Evolutionary conservation across 2,113 vertebrate species (phyloP).

Genomic region (Opisthocomus hoazin): DNA sequence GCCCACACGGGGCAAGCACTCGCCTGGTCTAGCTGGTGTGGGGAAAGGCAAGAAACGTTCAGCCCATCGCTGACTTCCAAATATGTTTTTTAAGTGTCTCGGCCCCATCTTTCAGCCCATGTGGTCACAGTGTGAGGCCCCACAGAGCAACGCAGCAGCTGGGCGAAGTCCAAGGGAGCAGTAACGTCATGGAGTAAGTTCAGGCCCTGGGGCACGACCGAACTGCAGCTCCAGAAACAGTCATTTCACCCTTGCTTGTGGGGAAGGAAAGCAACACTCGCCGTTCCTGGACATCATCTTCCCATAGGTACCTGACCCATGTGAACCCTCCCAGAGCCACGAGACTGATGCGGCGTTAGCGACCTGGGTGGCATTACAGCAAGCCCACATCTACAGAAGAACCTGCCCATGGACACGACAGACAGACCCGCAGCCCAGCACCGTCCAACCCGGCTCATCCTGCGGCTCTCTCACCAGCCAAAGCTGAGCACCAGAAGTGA

Average conservation of each 20-base stretch:
- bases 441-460: not conserved
- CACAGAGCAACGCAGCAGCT: no score
- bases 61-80: no score
- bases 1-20: no score
- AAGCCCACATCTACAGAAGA: not conserved
- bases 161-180: no score
- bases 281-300: not conserved
- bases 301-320: not conserved
- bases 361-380: not conserved
- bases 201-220: no score
- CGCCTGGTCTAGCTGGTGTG: no score
- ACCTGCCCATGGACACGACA: accelerated
- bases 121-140: no score
- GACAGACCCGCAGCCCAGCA: not conserved
- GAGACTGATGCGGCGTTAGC: accelerated
- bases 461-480: no score
- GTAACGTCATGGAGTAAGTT: no score
- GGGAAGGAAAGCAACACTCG: not conserved
- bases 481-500: not conserved
- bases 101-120: no score
- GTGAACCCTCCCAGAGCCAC: not conserved
- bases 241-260: accelerated
- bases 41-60: no score
- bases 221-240: not conserved
- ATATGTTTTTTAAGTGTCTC: no score